Conservation (phyloP, 1,140 invertebrate genomes). For the Drosophila prosaltans region DNA sequence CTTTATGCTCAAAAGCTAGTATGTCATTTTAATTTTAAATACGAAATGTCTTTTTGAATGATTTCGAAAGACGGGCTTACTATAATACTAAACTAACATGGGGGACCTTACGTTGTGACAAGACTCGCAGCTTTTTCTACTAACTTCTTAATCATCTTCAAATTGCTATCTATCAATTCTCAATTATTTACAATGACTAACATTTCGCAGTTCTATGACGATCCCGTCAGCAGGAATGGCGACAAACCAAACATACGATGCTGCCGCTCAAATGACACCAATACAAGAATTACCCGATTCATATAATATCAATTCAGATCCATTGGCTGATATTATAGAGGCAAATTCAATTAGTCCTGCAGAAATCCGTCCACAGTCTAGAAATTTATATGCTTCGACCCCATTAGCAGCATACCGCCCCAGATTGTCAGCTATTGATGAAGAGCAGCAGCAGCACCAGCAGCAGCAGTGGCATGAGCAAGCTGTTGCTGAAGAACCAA, state of each 20-base stretch:
- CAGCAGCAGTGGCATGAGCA: neutral
- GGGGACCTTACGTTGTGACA: too few species aligned
- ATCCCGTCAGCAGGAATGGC: neutral
- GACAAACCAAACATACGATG: neutral
- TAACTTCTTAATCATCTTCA: too few species aligned
- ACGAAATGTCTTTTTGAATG: too few species aligned
- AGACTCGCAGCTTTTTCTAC: too few species aligned
- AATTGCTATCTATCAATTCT: too few species aligned
- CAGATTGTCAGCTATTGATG: slow-evolving; percentile 49
- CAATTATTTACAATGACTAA: too few species aligned
- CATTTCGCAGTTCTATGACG: slow-evolving; percentile 25
- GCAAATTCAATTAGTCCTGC: neutral
- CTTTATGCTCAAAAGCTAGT: neutral
- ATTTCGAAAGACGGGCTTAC: too few species aligned
- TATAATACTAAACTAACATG: too few species aligned
- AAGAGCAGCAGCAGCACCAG: slow-evolving; percentile 37
- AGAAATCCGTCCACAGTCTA: slow-evolving; percentile 3
- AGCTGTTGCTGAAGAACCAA: slow-evolving; percentile 11
- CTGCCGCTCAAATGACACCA: neutral
- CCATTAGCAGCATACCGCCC: slow-evolving; percentile 39
- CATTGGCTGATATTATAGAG: neutral
- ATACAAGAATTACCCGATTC: neutral
- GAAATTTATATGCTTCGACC: slow-evolving; percentile 22
- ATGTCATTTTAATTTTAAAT: too few species aligned
- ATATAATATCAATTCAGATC: neutral